These are phyloP conservation scores for Hydropotes inermis DNA, from an alignment of 2,113 vertebrate species.

Conservation along the genomic window DNA sequence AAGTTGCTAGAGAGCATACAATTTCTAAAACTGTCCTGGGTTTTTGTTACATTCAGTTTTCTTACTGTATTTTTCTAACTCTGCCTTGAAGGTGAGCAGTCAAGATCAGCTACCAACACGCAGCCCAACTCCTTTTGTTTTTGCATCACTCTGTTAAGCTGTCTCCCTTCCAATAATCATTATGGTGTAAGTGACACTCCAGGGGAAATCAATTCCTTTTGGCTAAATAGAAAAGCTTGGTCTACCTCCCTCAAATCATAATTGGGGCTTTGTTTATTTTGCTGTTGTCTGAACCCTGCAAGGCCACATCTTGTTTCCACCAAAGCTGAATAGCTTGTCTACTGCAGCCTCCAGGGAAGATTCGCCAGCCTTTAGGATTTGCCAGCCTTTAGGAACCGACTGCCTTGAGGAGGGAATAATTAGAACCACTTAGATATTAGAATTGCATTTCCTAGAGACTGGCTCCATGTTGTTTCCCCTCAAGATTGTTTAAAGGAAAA, in stretches of 20 bases:
- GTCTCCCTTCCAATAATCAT: constrained; percentile 70
- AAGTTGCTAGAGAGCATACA: neutral
- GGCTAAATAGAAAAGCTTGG: constrained; percentile 71
- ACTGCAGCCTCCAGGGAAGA: constrained; percentile 40
- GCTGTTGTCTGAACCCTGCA: constrained; percentile 25
- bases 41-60: neutral
- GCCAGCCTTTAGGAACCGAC: constrained; percentile 21
- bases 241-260: constrained; percentile 59
- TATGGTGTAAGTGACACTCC: constrained; percentile 72
- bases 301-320: constrained; percentile 34
- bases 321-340: constrained; percentile 37
- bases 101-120: constrained; percentile 67
- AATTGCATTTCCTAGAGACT: constrained; percentile 64
- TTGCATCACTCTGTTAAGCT: constrained; percentile 74
- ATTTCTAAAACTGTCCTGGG: neutral
- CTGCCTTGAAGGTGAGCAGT: constrained; percentile 63
- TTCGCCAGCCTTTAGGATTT: constrained; percentile 19
- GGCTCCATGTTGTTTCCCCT: constrained; percentile 57
- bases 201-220: constrained; percentile 76
- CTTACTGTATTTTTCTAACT: constrained; percentile 33
- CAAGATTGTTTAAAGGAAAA: constrained; percentile 60
- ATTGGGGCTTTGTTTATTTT: constrained; percentile 72
- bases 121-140: constrained; percentile 64
- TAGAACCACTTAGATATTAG: constrained; percentile 65
- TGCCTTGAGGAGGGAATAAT: constrained; percentile 48